Base-by-base conservation (phyloP, 2,888 invertebrate species). In the Herminia tarsipennalis region DNA sequence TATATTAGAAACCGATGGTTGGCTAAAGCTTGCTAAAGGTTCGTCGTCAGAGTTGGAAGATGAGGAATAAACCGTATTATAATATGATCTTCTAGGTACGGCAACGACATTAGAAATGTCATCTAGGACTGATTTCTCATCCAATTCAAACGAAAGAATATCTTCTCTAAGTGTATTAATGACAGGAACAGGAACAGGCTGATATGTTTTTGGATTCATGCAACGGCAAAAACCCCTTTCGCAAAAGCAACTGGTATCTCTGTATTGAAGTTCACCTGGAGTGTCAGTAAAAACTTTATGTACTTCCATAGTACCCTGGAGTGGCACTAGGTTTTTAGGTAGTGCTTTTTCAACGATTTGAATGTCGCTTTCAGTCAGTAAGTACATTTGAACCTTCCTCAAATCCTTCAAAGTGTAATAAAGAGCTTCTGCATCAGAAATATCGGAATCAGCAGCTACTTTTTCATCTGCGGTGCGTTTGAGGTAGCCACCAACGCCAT, bases 191-290 rank as follows among this genome's bases (percentile, higher is more conserved):
- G 34, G 24, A 13, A 34, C 9, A n/a, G 27, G 41, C 27, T 10
- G 20, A 34, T 34, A 34, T 20, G 18, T 34, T 34, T 41, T 41
- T 8, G 34, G 41, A 28, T 5, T 14, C 16, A 28, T 25, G 18
- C 28, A 41, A 18, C 16, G 27, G 21, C 34, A 34, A 13, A 25
- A 25, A 10, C 34, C 34, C 13, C 22, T 13, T 27, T 41, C 17
- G 6, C 34, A 41, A 34, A 41, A 41, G 22, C 40, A 41, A 33
- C 41, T 41, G 6, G 29, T 16, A 8, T 24, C 24, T 24, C 38
- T 21, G 13, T 30, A 24, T 10, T 39, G 10, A 6, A 32, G 24
- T 10, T 9, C 5, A n/a, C 39, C 39, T 2, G 8, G 30, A 22
- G 21, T 30, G 20, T 30, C 30, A 17, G 17, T 30, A 17, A 39